Percentiles rank a stretch among this genome's conserved stretches.
phyloP scores from a whole-genome alignment of 1,140 invertebrate genomes.

The Colletes gigas region DNA sequence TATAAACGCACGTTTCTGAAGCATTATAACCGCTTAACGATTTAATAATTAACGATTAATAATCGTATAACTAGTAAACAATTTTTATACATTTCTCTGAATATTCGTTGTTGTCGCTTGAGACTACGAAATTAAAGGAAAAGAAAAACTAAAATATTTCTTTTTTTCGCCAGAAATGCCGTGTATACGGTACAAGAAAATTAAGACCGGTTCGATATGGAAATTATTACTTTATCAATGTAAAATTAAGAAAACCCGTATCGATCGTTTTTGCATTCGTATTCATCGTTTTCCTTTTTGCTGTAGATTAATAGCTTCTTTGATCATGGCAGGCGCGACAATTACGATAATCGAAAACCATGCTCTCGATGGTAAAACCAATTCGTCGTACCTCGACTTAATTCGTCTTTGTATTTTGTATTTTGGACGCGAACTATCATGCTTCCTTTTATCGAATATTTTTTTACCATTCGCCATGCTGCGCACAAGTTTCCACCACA shows the following conservation, averaged over 20 bases:
- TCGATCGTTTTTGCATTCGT: neutral
- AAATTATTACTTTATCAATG: neutral
- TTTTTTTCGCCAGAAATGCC: neutral
- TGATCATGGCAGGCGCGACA: constrained; percentile 17
- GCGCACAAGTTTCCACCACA: constrained; percentile 31
- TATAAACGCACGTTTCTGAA: neutral
- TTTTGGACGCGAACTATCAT: neutral
- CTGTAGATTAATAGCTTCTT: neutral
- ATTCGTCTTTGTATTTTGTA: neutral
- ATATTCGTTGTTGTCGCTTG: constrained; percentile 10
- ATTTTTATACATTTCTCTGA: constrained; percentile 40
- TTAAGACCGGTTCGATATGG: neutral
- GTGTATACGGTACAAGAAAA: neutral
- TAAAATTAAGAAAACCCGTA: neutral
- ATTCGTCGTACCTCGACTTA: neutral
- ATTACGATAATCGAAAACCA: constrained; percentile 51
- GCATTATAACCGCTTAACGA: constrained; percentile 15
- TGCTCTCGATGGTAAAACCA: constrained; percentile 9
- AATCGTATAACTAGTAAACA: constrained; percentile 14
- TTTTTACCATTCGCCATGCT: constrained; percentile 17
- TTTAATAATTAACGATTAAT: constrained; percentile 16
- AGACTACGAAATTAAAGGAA: constrained; percentile 8
- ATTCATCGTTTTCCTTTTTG: neutral
- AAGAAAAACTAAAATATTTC: neutral
- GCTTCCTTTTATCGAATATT: constrained; percentile 11